These are phyloP conservation scores for Pseudochirops cupreus DNA, from an alignment of 2,797 vertebrate genomes.

Conservation along the genomic window DNA sequence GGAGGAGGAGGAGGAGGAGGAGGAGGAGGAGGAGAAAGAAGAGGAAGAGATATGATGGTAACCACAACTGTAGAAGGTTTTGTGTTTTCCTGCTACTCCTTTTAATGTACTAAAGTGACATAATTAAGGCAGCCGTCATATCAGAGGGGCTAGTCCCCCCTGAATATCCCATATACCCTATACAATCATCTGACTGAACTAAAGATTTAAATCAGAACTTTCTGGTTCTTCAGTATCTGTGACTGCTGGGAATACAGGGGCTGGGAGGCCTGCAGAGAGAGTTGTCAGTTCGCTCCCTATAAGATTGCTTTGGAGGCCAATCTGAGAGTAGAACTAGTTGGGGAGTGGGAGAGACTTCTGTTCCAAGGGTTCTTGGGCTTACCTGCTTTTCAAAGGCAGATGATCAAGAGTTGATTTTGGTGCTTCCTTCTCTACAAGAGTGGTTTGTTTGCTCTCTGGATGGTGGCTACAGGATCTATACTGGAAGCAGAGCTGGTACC, in stretches of 20 bases:
- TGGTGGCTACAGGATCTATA: neutral
- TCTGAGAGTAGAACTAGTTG: neutral
- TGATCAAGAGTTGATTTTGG: neutral
- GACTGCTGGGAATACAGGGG: too few relatives aligned
- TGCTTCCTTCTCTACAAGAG: neutral
- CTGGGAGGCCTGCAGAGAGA: too few relatives aligned
- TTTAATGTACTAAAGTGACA: conserved; percentile 83
- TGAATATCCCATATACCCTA: neutral
- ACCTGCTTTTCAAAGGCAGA: neutral
- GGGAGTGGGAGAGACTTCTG: neutral
- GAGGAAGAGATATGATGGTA: conserved; percentile 61
- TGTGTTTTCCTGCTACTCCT: conserved; percentile 83
- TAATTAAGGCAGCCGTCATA: conserved; percentile 75
- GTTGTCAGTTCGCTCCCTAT: neutral
- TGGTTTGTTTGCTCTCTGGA: neutral
- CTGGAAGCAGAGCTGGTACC: neutral
- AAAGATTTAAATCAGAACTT: neutral
- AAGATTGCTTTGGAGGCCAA: neutral
- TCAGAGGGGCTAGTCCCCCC: too few relatives aligned
- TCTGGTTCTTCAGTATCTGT: too few relatives aligned
- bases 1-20: neutral
- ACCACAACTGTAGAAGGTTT: conserved; percentile 87
- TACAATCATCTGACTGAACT: neutral
- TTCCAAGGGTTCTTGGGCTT: neutral
- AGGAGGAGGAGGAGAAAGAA: neutral